Evolutionary conservation across 1,140 invertebrate genomes (phyloP), one percentile per base, ranked within the genome.

Genomic region (Drosophila repletoides): DNA sequence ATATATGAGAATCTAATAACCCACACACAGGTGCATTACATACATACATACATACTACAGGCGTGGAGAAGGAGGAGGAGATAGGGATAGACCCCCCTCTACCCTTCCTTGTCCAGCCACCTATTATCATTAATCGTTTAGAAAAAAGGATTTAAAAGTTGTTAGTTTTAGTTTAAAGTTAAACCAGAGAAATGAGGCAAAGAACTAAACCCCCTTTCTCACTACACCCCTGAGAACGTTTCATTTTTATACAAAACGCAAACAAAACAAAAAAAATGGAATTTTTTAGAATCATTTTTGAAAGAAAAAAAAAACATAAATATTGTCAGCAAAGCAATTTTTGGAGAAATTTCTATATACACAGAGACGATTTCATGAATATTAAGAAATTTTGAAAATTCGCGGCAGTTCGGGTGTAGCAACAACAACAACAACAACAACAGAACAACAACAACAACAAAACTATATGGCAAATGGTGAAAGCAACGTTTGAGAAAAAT

Each of bases 381-480:
- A 40, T 29, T 21, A n/a, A n/a, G n/a, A n/a, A n/a, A n/a, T n/a
- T n/a, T n/a, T 41, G 36, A 55, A 28, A 63, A 19, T 10, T 51
- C 5, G 10, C 29, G 14, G 28, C 36, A 40, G 12, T 48, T 64
- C 52, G 31, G 52, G 61, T 34, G 31, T 56, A 51, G 38, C 49
- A 53, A 33, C 36, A 61, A 53, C 56, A 33, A 36, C 58, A 53
- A 28, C 48, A 63, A 19, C 26, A 43, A 15, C 15, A 31, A 3
- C 45, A 33, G 19, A 41, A 21, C 52, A 55, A 43, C 41, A 65
- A 61, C 34, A 21, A 51, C 64, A 72, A 67, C 48, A 76, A 76
- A 77, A n/a, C n/a, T 56, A 76, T 58, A 83, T 83, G 79, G 79
- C 74, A 64, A 84, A 83, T 79, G 79, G 79, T 83, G 79, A 83